A percentile compares a stretch with the other conserved stretches of the same genome.
These are phyloP conservation scores for Drosophila rubida DNA, from an alignment of 2,888 invertebrate genomes.

Conservation along the genomic window DNA sequence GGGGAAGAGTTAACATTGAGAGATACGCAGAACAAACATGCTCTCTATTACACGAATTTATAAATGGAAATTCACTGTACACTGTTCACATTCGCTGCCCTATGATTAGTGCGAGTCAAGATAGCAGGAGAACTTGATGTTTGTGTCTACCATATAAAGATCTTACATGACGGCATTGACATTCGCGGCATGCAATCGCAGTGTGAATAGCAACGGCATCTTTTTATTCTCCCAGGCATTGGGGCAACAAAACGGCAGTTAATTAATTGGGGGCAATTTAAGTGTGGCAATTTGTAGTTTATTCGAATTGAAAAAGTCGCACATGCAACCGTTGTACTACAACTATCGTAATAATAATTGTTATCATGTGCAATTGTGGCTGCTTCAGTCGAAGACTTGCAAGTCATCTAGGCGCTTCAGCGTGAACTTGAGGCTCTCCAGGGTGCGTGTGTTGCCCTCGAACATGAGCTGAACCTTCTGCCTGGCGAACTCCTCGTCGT, in stretches of 20 bases:
- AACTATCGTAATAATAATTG: not conserved
- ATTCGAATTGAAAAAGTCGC: conserved; percentile 5
- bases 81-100: not conserved
- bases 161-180: not conserved
- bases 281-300: conserved; percentile 8
- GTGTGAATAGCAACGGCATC: not conserved
- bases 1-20: too few relatives aligned
- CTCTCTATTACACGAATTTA: not conserved
- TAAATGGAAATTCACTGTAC: not conserved
- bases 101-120: not conserved
- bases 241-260: conserved; percentile 2
- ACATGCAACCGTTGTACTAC: not conserved
- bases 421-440: conserved; percentile 77
- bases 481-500: conserved; percentile 77
- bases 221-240: conserved; percentile 5
- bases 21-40: too few relatives aligned
- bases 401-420: conserved; percentile 79
- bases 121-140: not conserved
- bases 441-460: conserved; percentile 78
- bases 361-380: not conserved
- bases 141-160: not conserved
- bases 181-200: conserved; percentile 18
- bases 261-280: conserved; percentile 17
- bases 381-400: conserved; percentile 73
- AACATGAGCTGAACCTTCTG: conserved; percentile 83